Base-by-base conservation (phyloP, 2,113 vertebrate species). In the Phylloscopus whistleri region DNA sequence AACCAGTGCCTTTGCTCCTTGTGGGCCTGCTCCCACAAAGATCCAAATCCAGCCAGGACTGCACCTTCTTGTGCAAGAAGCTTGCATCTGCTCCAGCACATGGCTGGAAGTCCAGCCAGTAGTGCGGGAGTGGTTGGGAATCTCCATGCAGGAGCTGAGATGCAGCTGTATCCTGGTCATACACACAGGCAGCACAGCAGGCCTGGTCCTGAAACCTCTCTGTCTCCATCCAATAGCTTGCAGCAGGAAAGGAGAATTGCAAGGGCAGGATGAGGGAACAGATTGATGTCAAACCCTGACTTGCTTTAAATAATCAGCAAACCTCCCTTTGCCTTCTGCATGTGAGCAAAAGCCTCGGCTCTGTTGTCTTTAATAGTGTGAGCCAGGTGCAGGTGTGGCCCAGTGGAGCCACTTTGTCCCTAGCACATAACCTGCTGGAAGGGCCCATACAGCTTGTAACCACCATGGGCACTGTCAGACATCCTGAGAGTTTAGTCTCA, bases 111-210 rank as follows among this genome's bases (percentile, higher is more conserved):
- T 55, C 22, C 35, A 44, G 3, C 16, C 39, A 24, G 48, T 14
- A 24, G 17, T 28, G 67, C 2, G 3, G 84, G 56, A 72, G 26
- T 7, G 20, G 19, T 10, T 63, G 53, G 39, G 52, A 79, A 43
- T 80, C 63, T 73, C 63, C 10, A 0, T 16, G 67, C 44, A 44
- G 77, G 59, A 73, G 1, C 4, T 9, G 51, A 51, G 41, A 11
- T 39, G 23, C 59, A 64, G 66, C 37, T 35, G 13, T 30, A 5
- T 49, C 31, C 30, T 5, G 2, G 46, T 52, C 2, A 0, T 33
- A 44, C 33, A 10, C 78, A 68, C 17, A 51, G 46, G 33, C 11
- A 60, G 60, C 20, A 28, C 46, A 35, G 33, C 10, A 33, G 59
- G 35, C 44, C 30, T 14, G 24, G 28, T 75, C 48, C 75, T 49